Conservation (phyloP, 2,113 vertebrate species). For the Mesitornis unicolor region DNA sequence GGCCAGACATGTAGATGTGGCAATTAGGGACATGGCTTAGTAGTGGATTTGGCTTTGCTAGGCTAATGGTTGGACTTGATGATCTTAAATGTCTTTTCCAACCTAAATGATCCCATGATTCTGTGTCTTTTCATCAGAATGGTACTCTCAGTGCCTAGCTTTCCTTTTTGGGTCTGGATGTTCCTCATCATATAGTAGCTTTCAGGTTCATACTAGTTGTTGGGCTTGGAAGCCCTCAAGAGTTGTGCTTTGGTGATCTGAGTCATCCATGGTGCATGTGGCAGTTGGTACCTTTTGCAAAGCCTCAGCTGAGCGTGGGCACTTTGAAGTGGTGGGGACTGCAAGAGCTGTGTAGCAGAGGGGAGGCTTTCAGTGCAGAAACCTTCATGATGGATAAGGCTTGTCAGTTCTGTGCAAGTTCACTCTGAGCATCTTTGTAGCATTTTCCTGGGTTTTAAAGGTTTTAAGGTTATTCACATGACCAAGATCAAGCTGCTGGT, state of each 20-base stretch:
- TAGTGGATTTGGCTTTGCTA: too few species aligned
- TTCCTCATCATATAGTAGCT: not conserved
- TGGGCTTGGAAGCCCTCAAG: not conserved
- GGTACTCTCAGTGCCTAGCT: not conserved
- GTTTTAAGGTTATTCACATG: conserved; percentile 27
- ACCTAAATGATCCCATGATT: too few species aligned
- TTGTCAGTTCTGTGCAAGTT: not conserved
- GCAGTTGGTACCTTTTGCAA: not conserved
- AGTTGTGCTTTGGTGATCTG: not conserved
- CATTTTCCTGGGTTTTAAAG: not conserved
- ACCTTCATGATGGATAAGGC: not conserved
- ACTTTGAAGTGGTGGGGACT: not conserved
- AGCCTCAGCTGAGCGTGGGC: not conserved
- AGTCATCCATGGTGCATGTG: rapidly evolving
- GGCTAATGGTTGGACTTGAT: too few species aligned
- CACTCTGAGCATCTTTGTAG: not conserved
- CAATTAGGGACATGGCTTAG: too few species aligned
- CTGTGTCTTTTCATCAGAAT: not conserved
- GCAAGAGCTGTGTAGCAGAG: not conserved
- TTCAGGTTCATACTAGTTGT: not conserved
- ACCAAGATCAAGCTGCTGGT: conserved; percentile 3
- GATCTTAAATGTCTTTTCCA: too few species aligned
- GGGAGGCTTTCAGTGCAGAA: not conserved
- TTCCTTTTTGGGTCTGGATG: not conserved
- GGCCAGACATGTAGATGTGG: too few species aligned